Evolutionary conservation across 2,888 invertebrate species (phyloP), one percentile per base, ranked within the genome.

Genomic region (Erebia aethiops): DNA sequence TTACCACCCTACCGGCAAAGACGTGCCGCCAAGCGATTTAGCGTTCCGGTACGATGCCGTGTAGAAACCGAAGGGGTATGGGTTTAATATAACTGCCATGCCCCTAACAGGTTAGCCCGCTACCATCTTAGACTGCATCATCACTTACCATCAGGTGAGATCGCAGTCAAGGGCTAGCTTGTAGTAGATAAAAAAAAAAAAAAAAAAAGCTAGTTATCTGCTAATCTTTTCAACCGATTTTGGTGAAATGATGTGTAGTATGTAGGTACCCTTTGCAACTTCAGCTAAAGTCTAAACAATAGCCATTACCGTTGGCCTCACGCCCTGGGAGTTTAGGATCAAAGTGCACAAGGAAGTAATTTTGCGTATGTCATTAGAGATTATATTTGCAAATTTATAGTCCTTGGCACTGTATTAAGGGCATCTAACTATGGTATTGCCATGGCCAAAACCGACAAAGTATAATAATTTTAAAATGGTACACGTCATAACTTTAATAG

Each of bases 311-410:
- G 58, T 35, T 21, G 18, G 43, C 58, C 63, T 49, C 67, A 57
- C 62, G 66, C 63, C 62, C 69, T 71, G 71, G 57, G 61, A 67
- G 46, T 58, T n/a, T 16, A 49, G 66, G 71, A 16, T 73, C 73
- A 73, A 54, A 71, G 73, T 73, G 58, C 60, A 73, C 66, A 49
- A 21, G 73, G 73, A 73, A 73, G 73, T 73, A 69, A 73, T 73
- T 71, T 73, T 52, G 69, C 57, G 54, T 58, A 58, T 73, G 69
- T 69, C 69, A 71, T 71, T 73, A 58, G 4, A 16, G 41, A 43
- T 8, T 46, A 58, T 67, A 67, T 67, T 46, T 16, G 67, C 46
- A 67, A 54, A 54, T 64, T 41, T 64, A 64, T 52, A 54, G 13
- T 41, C 54, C 21, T 49, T 21, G 4, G 14, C 46, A 35, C 11